Base-by-base conservation (phyloP, 2,888 invertebrate species). In the Hyposoter didymator region DNA sequence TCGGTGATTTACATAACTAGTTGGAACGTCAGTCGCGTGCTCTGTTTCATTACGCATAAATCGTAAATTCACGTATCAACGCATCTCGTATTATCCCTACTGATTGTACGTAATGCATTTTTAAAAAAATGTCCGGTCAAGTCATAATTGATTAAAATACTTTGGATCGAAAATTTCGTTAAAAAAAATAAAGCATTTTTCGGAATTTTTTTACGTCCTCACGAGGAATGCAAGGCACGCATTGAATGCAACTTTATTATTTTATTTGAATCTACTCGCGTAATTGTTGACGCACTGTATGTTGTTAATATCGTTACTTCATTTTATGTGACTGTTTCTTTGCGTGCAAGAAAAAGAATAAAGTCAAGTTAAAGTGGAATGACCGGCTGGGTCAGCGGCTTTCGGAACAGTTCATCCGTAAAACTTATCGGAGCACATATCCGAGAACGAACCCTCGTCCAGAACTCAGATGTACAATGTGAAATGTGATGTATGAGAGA, bases 381-480 rank as follows among this genome's bases (percentile, higher is more conserved):
- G 39, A 72, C 47, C 70, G 83, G 84, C 39, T 84, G 80, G 82
- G 83, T 83, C 80, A 85, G 78, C 81, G 82, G 82, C 83, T 80
- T 86, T 87, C 84, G 78, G 82, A 49, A 78, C 85, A 90, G 88
- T 87, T 90, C 90, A 91, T 91, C 92, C 92, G 90, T 92, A 91
- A 91, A 92, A 92, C 90, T 90, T 92, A 92, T 92, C 92, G 90
- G 90, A 92, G 91, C 92, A 91, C 88, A 92, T 90, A 92, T 92
- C 92, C 92, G 89, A 91, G 86, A 82, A 84, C 84, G 86, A 69
- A 35, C 17, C 55, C 47, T 14, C 55, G 47, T 8, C 43, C 32
- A 43, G n/a, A 47, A 49, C 73, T 59, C 73, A 70, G 49, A 52
- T 62, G 28, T 82, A 47, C 47, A 66, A 69, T 66, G 76, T 66